phyloP scores from a whole-genome alignment of 2,888 invertebrate species.

The Diarsia rubi region DNA sequence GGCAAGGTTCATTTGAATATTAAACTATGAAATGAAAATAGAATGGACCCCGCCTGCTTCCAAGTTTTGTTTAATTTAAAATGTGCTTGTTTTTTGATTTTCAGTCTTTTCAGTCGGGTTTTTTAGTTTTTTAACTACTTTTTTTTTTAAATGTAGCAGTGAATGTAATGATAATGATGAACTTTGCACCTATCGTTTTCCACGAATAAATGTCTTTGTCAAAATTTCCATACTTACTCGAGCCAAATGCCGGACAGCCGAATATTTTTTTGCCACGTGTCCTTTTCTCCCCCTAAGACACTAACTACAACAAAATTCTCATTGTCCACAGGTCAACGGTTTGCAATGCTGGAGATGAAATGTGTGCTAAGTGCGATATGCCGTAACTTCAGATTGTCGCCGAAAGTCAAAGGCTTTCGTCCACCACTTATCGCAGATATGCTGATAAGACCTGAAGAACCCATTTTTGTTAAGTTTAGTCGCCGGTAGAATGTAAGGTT shows the following conservation, averaged over 20 bases:
- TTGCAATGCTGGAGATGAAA: constrained; percentile 93
- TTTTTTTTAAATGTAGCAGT: too few relatives aligned
- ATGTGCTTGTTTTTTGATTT: too few relatives aligned
- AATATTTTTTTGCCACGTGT: not conserved
- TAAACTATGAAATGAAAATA: too few relatives aligned
- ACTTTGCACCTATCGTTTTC: too few relatives aligned
- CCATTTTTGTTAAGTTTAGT: constrained; percentile 78
- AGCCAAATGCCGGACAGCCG: not conserved
- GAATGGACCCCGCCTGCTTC: too few relatives aligned
- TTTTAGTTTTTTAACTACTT: too few relatives aligned
- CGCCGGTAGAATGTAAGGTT: constrained; percentile 56
- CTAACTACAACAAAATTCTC: not conserved
- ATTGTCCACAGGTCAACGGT: constrained; percentile 91
- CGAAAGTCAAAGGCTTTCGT: constrained; percentile 83
- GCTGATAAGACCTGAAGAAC: constrained; percentile 84
- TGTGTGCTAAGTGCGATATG: constrained; percentile 90
- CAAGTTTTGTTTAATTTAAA: too few relatives aligned
- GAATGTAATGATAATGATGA: too few relatives aligned
- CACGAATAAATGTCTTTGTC: not conserved
- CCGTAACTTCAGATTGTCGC: constrained; percentile 87
- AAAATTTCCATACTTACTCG: not conserved
- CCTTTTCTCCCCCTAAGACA: not conserved
- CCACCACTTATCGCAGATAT: constrained; percentile 86
- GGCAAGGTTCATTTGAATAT: too few relatives aligned
- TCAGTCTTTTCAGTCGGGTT: too few relatives aligned